These are phyloP conservation scores for Siderastrea siderea DNA, from an alignment of 92 coral and sea anemone genomes.

Conservation along the genomic window DNA sequence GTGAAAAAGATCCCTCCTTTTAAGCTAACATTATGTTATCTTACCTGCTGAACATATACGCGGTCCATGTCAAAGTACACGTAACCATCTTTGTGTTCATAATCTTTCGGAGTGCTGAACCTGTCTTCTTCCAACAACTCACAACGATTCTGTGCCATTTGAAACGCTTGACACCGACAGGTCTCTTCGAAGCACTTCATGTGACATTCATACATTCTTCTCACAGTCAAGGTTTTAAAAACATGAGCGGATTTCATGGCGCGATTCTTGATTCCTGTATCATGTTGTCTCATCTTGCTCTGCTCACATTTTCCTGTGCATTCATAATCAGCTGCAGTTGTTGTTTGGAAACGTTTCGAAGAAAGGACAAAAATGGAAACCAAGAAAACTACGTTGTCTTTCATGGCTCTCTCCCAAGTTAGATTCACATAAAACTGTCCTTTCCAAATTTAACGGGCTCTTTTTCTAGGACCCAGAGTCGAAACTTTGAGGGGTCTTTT, in stretches of 20 bases:
- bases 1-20: no score
- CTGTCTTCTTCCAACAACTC: slow-evolving; percentile 21
- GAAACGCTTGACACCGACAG: slow-evolving; percentile 45
- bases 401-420: no score
- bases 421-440: no score
- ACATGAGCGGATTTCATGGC: slow-evolving; percentile 21
- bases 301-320: neutral
- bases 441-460: no score
- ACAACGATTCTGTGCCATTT: neutral
- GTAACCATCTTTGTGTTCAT: neutral
- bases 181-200: slow-evolving; percentile 29
- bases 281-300: neutral
- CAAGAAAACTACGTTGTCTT: no score
- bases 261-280: neutral
- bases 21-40: neutral
- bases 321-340: no score
- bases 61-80: slow-evolving; percentile 3
- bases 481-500: no score
- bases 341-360: no score
- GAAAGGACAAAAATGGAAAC: no score
- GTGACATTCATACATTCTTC: slow-evolving; percentile 14
- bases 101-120: slow-evolving; percentile 9
- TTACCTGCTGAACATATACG: neutral
- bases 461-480: no score
- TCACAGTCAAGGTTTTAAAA: slow-evolving; percentile 1